Evolutionary conservation across 2,888 invertebrate species (phyloP).

Genomic region (Loripinus fragilis): DNA sequence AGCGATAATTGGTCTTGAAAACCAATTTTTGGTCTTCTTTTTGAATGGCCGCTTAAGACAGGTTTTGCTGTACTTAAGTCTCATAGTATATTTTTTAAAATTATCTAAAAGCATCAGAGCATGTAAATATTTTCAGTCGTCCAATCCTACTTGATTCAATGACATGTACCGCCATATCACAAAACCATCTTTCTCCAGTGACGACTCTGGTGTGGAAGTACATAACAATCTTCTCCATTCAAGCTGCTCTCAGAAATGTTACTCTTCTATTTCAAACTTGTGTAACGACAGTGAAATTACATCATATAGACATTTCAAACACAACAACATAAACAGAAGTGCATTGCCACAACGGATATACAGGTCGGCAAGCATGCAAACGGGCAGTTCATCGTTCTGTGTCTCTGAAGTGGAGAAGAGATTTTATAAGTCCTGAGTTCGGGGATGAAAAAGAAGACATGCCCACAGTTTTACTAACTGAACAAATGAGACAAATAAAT

Average conservation of each 20-base stretch:
- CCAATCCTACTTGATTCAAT: neutral
- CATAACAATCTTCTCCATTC: neutral
- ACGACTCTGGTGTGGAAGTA: neutral
- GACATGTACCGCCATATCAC: neutral
- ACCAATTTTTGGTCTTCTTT: no score
- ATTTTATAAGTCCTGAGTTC: conserved; percentile 9
- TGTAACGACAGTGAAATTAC: neutral
- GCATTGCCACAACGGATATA: neutral
- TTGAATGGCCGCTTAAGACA: no score
- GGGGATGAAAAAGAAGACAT: neutral
- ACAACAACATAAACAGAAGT: neutral
- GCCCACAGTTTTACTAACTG: no score
- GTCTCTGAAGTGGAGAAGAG: conserved; percentile 1
- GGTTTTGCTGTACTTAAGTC: no score
- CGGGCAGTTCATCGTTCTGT: neutral
- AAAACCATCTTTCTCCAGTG: neutral
- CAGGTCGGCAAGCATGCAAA: neutral
- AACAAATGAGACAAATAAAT: neutral
- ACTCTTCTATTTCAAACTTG: no score
- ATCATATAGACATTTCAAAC: neutral
- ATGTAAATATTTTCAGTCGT: neutral
- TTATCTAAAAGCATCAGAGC: neutral
- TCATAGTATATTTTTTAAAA: neutral
- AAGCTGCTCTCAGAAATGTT: no score
- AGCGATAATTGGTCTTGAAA: no score